Percentiles rank a stretch among this genome's conserved stretches.
Conservation (phyloP, 2,888 invertebrate species). For the Lasius fuliginosus region DNA sequence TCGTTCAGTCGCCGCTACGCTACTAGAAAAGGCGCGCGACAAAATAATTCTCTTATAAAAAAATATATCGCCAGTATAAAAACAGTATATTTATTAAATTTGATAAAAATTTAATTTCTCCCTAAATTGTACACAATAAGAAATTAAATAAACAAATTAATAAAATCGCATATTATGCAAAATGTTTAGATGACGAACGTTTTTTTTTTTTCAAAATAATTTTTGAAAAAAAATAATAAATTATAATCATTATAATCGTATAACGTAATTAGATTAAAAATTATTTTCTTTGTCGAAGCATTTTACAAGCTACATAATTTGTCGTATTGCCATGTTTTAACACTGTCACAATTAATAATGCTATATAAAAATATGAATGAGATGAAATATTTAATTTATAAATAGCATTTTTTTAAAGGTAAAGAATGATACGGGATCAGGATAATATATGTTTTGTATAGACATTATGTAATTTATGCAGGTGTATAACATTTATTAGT, state of each 20-base stretch:
- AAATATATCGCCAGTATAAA: background rate
- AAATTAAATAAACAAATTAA: background rate
- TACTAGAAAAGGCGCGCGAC: background rate
- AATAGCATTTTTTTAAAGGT: background rate
- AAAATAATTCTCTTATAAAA: background rate
- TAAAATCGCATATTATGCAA: background rate
- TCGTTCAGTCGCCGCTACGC: conserved; percentile 59
- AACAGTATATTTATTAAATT: background rate
- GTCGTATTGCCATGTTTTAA: background rate
- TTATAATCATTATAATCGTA: background rate
- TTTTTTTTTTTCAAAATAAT: background rate
- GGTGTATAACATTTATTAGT: conserved; percentile 51
- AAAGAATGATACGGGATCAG: conserved; percentile 1
- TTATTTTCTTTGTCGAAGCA: background rate
- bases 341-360: background rate
- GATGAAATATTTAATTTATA: no score
- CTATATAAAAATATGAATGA: background rate
- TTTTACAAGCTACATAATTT: background rate
- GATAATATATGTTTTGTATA: background rate
- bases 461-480: conserved; percentile 7
- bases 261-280: background rate
- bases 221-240: background rate
- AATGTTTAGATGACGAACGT: background rate
- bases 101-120: background rate
- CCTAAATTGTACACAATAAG: background rate